These are phyloP conservation scores for Calephelis virginiensis DNA, from an alignment of 1,140 invertebrate genomes.

Conservation along the genomic window DNA sequence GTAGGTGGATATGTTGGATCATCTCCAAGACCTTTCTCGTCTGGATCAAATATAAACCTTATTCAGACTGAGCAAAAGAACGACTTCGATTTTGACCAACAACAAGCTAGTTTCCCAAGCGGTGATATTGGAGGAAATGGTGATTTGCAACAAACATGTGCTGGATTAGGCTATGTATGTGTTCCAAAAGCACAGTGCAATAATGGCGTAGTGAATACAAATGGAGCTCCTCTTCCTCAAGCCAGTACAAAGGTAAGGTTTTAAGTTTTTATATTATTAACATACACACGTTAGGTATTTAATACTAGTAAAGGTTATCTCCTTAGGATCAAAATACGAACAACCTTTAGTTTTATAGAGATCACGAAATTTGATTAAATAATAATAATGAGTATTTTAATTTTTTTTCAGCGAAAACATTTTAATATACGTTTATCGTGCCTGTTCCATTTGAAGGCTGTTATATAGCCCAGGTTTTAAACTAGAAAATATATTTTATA, in stretches of 20 bases:
- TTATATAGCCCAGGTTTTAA: too few relatives aligned
- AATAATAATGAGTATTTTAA: too few relatives aligned
- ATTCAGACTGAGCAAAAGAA: slow-evolving; percentile 58
- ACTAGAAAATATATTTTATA: too few relatives aligned
- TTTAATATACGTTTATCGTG: too few relatives aligned
- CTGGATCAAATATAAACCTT: slow-evolving; percentile 52
- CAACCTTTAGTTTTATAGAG: too few relatives aligned
- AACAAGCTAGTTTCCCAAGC: slow-evolving; percentile 48
- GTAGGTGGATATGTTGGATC: slow-evolving; percentile 42
- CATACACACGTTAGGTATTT: background rate
- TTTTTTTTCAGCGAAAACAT: too few relatives aligned
- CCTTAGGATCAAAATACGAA: too few relatives aligned
- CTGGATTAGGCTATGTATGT: slow-evolving; percentile 78
- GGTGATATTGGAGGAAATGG: slow-evolving; percentile 33
- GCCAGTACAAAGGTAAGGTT: slow-evolving; percentile 65
- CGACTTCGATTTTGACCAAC: slow-evolving; percentile 51
- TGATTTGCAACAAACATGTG: slow-evolving; percentile 73
- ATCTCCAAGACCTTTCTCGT: slow-evolving; percentile 50
- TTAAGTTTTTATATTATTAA: background rate
- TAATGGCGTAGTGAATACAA: slow-evolving; percentile 78
- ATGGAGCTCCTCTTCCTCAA: slow-evolving; percentile 69
- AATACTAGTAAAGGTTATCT: background rate
- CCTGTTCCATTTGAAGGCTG: too few relatives aligned
- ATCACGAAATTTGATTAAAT: too few relatives aligned
- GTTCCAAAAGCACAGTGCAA: slow-evolving; percentile 78